Evolutionary conservation across 1,140 invertebrate species (phyloP).

Genomic region (Halyomorpha halys): DNA sequence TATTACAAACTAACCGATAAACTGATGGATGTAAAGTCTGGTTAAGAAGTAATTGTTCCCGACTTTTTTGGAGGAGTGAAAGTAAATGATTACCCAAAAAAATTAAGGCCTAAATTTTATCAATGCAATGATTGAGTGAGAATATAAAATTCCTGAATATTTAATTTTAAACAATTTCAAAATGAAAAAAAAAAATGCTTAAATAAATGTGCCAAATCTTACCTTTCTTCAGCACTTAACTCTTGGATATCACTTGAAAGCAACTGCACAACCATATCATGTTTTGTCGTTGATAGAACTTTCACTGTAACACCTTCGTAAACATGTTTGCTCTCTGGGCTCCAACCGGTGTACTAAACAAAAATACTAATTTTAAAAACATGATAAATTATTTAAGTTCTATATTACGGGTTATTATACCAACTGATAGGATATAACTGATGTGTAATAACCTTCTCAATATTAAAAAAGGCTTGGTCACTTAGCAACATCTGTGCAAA

Average conservation of each 20-base stretch:
- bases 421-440: too few relatives aligned
- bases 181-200: background rate
- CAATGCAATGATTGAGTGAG: background rate
- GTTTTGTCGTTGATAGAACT: constrained; percentile 56
- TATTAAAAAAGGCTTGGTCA: too few relatives aligned
- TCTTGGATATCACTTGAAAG: constrained; percentile 57
- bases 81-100: too few relatives aligned
- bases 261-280: constrained; percentile 71
- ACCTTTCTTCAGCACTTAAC: constrained; percentile 43
- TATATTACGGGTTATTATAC: too few relatives aligned
- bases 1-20: too few relatives aligned
- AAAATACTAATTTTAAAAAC: constrained; percentile 14
- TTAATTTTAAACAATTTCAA: background rate
- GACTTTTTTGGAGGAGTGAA: too few relatives aligned
- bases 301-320: constrained; percentile 66
- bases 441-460: too few relatives aligned
- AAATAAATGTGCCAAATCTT: background rate
- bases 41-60: too few relatives aligned
- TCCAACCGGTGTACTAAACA: constrained; percentile 67
- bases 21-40: too few relatives aligned
- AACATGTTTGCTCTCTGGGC: constrained; percentile 61
- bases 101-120: background rate
- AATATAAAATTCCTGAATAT: background rate
- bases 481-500: too few relatives aligned
- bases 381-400: background rate